phyloP scores from a whole-genome alignment of 2,888 invertebrate genomes.

The Amphipoea oculea region DNA sequence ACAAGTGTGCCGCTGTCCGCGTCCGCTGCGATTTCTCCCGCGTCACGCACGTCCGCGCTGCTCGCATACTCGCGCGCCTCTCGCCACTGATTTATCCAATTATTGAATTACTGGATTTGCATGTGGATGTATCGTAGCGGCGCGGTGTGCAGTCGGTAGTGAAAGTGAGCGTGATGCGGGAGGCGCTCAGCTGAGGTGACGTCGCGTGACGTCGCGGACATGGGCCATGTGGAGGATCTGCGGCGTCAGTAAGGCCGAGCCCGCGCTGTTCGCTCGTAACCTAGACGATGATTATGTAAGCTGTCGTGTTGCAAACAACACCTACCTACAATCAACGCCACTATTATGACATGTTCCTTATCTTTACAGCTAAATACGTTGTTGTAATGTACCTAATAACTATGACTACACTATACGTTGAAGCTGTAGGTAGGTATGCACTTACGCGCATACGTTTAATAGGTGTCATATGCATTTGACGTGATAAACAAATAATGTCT shows the following conservation, averaged over 20 bases:
- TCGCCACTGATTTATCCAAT: constrained; percentile 79
- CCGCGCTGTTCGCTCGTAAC: constrained; percentile 82
- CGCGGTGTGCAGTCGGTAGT: constrained; percentile 72
- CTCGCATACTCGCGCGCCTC: constrained; percentile 77
- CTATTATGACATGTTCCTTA: constrained; percentile 65
- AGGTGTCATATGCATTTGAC: constrained; percentile 17
- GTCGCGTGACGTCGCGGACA: constrained; percentile 83
- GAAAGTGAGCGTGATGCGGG: constrained; percentile 86
- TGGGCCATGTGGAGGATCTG: constrained; percentile 90
- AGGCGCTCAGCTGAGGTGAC: constrained; percentile 81
- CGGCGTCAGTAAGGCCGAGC: constrained; percentile 88
- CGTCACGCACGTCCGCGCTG: constrained; percentile 86
- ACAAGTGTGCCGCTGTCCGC: constrained; percentile 84
- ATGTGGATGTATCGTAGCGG: constrained; percentile 70
- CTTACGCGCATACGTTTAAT: constrained; percentile 8
- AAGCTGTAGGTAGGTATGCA: constrained; percentile 21
- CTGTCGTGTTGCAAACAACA: constrained; percentile 58
- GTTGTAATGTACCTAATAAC: constrained; percentile 38
- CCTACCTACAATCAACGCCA: constrained; percentile 36
- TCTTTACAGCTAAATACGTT: constrained; percentile 54
- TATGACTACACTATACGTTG: constrained; percentile 31
- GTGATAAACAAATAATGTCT: constrained; percentile 37
- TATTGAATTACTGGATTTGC: constrained; percentile 79
- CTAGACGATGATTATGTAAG: constrained; percentile 87
- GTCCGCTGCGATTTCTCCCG: constrained; percentile 84